These are phyloP conservation scores for Heteromurus nitidus DNA, from an alignment of 2,888 invertebrate genomes.

Conservation along the genomic window DNA sequence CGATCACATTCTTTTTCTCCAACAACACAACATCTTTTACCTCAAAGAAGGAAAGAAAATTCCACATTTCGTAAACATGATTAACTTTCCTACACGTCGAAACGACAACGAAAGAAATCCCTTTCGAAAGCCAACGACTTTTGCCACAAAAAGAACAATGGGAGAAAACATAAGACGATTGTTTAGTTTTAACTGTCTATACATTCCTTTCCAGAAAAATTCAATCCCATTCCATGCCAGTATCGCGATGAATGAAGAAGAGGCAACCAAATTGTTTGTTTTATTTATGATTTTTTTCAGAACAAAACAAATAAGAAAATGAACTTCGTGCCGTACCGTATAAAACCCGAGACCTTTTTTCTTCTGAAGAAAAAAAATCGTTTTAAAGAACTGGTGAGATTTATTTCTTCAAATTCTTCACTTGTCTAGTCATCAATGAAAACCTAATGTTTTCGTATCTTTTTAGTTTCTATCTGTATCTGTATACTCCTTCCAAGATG, in stretches of 20 bases:
- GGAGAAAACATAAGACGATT: background rate
- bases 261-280: too few relatives aligned
- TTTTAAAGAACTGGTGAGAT: background rate
- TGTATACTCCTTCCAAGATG: background rate
- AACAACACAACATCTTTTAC: background rate
- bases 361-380: slow-evolving; percentile 2
- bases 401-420: slow-evolving; percentile 25
- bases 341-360: too few relatives aligned
- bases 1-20: background rate
- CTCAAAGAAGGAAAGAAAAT: background rate
- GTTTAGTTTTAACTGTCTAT: background rate
- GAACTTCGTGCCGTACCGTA: too few relatives aligned
- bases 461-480: too few relatives aligned
- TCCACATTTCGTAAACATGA: slow-evolving; percentile 20
- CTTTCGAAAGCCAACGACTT: background rate
- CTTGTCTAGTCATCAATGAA: slow-evolving; percentile 3
- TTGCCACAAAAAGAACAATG: slow-evolving; percentile 2
- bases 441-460: too few relatives aligned
- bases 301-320: too few relatives aligned
- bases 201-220: background rate
- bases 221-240: too few relatives aligned
- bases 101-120: background rate
- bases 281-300: background rate
- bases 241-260: too few relatives aligned
- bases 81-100: background rate